These are phyloP conservation scores for Oplegnathus fasciatus DNA, from an alignment of 2,113 vertebrate genomes.

Conservation along the genomic window DNA sequence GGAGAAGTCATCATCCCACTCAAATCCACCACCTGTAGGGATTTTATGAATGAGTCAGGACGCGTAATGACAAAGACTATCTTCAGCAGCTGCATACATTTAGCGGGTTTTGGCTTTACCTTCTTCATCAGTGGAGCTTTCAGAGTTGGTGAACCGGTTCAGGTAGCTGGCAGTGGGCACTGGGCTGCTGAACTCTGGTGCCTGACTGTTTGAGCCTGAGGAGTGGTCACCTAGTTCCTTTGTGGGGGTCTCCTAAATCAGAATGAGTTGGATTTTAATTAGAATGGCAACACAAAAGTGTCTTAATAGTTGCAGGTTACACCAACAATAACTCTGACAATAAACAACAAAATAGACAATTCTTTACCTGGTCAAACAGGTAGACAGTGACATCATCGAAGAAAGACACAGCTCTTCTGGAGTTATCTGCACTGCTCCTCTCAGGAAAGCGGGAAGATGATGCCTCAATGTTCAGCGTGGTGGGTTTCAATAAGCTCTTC, in stretches of 20 bases:
- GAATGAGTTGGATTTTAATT: not conserved
- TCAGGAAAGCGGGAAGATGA: constrained; percentile 38
- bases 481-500: constrained; percentile 91
- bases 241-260: constrained; percentile 93
- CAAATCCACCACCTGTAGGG: constrained; percentile 92
- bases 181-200: constrained; percentile 82
- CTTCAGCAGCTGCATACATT: not conserved
- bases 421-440: constrained; percentile 65
- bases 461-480: constrained; percentile 38
- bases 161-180: constrained; percentile 83
- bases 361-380: constrained; percentile 95
- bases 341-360: not conserved
- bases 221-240: constrained; percentile 91
- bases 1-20: constrained; percentile 99
- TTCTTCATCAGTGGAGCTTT: constrained; percentile 99
- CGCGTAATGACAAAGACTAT: not conserved
- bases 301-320: not conserved
- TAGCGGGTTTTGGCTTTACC: constrained; percentile 78
- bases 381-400: constrained; percentile 98
- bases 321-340: not conserved
- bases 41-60: not conserved
- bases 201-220: constrained; percentile 82
- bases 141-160: constrained; percentile 92
- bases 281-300: not conserved
- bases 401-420: constrained; percentile 91